A percentile compares a stretch with the other conserved stretches of the same genome.
These are phyloP conservation scores for Helogale parvula DNA, from an alignment of 2,113 vertebrate species.

Conservation along the genomic window DNA sequence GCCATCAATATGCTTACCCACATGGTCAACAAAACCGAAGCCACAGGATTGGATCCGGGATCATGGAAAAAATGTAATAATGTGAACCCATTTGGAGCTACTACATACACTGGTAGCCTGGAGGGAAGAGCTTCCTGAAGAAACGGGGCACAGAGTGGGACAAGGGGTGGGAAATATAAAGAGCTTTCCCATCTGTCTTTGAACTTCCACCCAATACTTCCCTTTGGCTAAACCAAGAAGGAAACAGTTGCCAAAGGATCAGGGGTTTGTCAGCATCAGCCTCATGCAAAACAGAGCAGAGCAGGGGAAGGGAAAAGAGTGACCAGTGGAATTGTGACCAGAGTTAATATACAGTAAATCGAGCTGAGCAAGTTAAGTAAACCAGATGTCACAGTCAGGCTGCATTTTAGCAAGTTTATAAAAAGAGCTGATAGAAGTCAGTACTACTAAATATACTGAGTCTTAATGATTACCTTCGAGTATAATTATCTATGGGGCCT, in stretches of 20 bases:
- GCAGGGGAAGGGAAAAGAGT: neutral
- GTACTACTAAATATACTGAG: neutral
- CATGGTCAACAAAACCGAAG: neutral
- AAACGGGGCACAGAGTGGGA: too few relatives aligned
- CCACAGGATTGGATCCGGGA: neutral
- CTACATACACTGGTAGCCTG: neutral
- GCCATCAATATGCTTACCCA: neutral
- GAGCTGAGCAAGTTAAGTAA: neutral
- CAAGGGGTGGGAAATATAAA: neutral
- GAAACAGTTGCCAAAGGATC: neutral
- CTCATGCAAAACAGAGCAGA: neutral
- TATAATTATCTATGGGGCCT: neutral
- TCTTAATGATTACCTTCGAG: neutral
- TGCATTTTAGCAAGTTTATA: neutral
- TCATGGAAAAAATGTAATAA: neutral
- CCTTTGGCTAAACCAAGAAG: neutral
- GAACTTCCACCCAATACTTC: neutral
- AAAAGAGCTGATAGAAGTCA: neutral
- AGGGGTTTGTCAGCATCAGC: neutral
- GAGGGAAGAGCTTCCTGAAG: neutral
- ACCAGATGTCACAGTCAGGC: neutral
- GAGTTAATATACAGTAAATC: neutral
- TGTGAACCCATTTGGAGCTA: neutral
- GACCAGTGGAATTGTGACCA: neutral
- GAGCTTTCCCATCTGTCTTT: neutral